Conservation (phyloP, 2,797 vertebrate species). For the Tiaroga cobitis region DNA sequence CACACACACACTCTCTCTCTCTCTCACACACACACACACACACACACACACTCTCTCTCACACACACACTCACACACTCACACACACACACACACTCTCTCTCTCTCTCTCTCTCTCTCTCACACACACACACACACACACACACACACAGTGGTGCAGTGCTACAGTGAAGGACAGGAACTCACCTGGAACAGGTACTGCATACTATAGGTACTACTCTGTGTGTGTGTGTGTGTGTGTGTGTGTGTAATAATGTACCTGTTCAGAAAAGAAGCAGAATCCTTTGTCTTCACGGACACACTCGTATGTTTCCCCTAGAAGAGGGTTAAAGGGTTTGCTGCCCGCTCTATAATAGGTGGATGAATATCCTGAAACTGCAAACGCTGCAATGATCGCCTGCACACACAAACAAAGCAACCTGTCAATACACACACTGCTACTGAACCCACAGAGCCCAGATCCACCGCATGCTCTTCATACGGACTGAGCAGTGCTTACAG, state of each 20-base stretch:
- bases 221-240: background rate
- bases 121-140: background rate
- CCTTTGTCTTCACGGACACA: constrained; percentile 99
- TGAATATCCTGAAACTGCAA: constrained; percentile 97
- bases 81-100: background rate
- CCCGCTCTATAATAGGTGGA: constrained; percentile 98
- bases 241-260: constrained; percentile 76
- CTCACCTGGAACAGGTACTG: constrained; percentile 29
- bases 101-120: background rate
- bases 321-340: constrained; percentile 99
- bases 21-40: background rate
- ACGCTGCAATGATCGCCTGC: constrained; percentile 87
- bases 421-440: constrained; percentile 22
- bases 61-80: background rate
- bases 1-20: background rate
- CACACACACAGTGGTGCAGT: background rate
- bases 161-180: constrained; percentile 28
- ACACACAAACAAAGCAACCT: constrained; percentile 38
- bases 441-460: constrained; percentile 1
- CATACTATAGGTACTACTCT: no score
- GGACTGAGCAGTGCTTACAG: background rate
- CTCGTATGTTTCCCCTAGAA: constrained; percentile 98
- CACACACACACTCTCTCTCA: background rate
- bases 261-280: constrained; percentile 97
- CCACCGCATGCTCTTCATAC: background rate